Conservation (phyloP, 1,140 invertebrate species). For the Drosophila saltans region DNA sequence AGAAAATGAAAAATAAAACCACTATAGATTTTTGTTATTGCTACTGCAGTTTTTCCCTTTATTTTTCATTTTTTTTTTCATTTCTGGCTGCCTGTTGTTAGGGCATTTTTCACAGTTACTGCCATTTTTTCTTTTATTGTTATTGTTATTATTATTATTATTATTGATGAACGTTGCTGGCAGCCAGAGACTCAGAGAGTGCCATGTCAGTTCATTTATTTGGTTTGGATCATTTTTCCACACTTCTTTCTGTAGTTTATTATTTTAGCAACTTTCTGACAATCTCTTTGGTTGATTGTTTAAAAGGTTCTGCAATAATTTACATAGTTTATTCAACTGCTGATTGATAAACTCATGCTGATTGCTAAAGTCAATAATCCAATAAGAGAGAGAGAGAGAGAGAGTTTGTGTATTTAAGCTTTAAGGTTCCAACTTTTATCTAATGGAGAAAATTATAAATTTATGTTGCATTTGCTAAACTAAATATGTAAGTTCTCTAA, state of each 20-base stretch:
- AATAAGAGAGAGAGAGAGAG: too few relatives aligned
- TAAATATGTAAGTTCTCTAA: neutral
- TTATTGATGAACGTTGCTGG: conserved; percentile 58
- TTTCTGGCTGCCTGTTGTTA: conserved; percentile 38
- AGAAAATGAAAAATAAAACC: conserved; percentile 6
- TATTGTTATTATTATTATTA: conserved; percentile 65
- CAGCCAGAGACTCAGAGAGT: conserved; percentile 18
- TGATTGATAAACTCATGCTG: conserved; percentile 13
- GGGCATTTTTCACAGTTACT: conserved; percentile 41
- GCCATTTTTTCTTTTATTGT: conserved; percentile 35
- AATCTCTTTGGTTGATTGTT: conserved; percentile 48
- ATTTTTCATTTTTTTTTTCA: neutral
- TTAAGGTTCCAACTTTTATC: too few relatives aligned
- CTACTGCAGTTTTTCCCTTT: conserved; percentile 11
- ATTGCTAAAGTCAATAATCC: conserved; percentile 31
- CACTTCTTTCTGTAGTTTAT: neutral
- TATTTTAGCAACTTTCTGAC: conserved; percentile 13
- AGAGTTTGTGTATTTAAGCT: too few relatives aligned
- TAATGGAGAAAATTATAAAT: too few relatives aligned
- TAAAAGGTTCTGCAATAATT: conserved; percentile 46
- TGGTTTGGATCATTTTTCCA: neutral
- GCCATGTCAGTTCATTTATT: conserved; percentile 32
- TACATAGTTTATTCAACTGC: conserved; percentile 21
- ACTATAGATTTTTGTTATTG: conserved; percentile 41
- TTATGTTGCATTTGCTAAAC: conserved; percentile 31